Evolutionary conservation across 2,888 invertebrate genomes (phyloP), one percentile per base, ranked within the genome.

Genomic region (Notocelia uddmanniana): DNA sequence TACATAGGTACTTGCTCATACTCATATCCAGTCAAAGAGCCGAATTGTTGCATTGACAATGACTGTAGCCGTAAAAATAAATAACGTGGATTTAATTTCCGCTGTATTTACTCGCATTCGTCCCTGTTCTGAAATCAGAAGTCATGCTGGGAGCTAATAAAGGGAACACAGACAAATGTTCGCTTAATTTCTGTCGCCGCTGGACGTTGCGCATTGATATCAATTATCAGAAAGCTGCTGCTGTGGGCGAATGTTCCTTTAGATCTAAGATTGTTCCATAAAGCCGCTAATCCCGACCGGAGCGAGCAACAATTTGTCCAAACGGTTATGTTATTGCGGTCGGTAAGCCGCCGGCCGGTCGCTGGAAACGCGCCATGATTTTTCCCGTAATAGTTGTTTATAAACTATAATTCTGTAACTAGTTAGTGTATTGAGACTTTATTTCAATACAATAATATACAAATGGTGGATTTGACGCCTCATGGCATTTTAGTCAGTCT

Each of bases 291-390:
- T 92, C 91, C 91, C 80, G 83, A 80, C 82, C 85, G 85, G 81
- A 83, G 85, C 88, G 86, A 84, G 85, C 89, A 83, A 91, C 92
- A 91, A 92, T 93, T 92, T 92, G 92, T 91, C 87, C 86, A 88
- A 93, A 93, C 89, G 91, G 92, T 92, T 93, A 93, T 93, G 92
- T 93, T 92, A 93, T 90, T 91, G 91, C 91, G 90, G 91, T 86
- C 85, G 80, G 87, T 88, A 91, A 91, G 89, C 89, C 83, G 83
- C 79, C 83, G 79, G 74, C 73, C 77, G 62, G 68, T 58, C 80
- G 84, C 84, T 79, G 78, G 78, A 79, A 83, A 81, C 79, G 80
- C 83, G 77, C 86, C 85, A 86, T 87, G 90, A 91, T 89, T 90
- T 90, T 88, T 86, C 85, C 83, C 83, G 83, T 86, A 86, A 86